Evolutionary conservation across 2,888 invertebrate species (phyloP).

Genomic region (Mythimna pallens): DNA sequence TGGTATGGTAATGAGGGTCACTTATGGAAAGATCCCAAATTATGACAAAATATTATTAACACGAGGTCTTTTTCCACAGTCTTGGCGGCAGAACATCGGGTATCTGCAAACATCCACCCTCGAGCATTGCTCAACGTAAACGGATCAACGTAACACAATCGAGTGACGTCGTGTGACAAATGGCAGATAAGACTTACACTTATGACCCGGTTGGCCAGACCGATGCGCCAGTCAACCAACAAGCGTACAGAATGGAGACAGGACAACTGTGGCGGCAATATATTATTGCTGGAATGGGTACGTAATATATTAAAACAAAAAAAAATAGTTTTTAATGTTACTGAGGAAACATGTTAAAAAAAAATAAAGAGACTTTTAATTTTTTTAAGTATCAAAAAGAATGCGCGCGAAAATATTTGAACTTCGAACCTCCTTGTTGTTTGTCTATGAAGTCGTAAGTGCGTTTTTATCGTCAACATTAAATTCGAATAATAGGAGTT

Average conservation of each 20-base stretch:
- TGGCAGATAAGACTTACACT: conserved; percentile 85
- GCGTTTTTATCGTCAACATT: neutral
- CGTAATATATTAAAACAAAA: conserved; percentile 67
- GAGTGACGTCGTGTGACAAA: conserved; percentile 82
- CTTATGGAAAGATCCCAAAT: conserved; percentile 28
- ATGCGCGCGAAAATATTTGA: conserved; percentile 26
- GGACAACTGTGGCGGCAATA: conserved; percentile 92
- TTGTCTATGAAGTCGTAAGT: conserved; percentile 6
- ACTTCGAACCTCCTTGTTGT: conserved; percentile 19
- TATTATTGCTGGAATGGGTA: conserved; percentile 92
- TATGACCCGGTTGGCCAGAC: conserved; percentile 85
- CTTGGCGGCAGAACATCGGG: conserved; percentile 49
- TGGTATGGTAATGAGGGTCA: neutral
- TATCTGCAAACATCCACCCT: conserved; percentile 60
- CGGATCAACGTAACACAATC: conserved; percentile 62
- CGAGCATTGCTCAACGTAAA: conserved; percentile 57
- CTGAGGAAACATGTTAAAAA: neutral
- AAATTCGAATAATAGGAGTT: neutral
- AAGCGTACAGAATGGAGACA: conserved; percentile 89
- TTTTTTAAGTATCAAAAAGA: neutral
- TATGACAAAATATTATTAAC: conserved; percentile 41
- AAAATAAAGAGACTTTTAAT: neutral
- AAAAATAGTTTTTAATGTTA: neutral
- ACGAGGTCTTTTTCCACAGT: conserved; percentile 59
- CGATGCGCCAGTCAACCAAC: conserved; percentile 83